phyloP scores from a whole-genome alignment of 1,140 invertebrate genomes.

The Penaeus vannamei region DNA sequence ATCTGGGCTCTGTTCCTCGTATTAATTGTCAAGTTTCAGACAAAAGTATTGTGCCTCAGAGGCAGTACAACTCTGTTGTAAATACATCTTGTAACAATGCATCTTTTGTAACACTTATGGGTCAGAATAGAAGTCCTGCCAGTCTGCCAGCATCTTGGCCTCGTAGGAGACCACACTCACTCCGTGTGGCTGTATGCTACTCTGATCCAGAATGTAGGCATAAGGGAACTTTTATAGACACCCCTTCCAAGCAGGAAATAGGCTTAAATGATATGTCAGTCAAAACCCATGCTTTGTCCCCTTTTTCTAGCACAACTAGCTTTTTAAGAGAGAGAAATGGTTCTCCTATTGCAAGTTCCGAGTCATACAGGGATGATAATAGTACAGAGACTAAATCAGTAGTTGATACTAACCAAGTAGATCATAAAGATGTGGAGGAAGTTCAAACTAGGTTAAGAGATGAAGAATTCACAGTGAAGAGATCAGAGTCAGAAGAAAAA shows the following conservation, averaged over 20 bases:
- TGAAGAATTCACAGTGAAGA: too few relatives aligned
- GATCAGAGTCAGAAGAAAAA: too few relatives aligned
- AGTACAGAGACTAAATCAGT: too few relatives aligned
- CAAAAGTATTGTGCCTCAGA: slow-evolving; percentile 44
- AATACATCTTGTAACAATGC: slow-evolving; percentile 46
- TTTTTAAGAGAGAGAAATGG: not conserved
- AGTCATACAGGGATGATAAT: too few relatives aligned
- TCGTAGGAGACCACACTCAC: slow-evolving; percentile 51
- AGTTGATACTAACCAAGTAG: too few relatives aligned
- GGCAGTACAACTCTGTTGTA: slow-evolving; percentile 12
- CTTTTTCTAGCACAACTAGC: not conserved
- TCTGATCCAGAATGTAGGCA: slow-evolving; percentile 51
- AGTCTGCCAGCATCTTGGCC: slow-evolving; percentile 54
- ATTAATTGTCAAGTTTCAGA: slow-evolving; percentile 42
- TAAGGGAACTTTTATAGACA: not conserved
- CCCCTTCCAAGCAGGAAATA: slow-evolving; percentile 40
- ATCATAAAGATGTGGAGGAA: too few relatives aligned
- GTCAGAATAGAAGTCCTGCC: slow-evolving; percentile 14
- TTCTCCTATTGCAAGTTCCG: too few relatives aligned
- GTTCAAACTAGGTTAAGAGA: too few relatives aligned
- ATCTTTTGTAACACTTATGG: slow-evolving; percentile 40
- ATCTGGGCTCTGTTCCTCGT: slow-evolving; percentile 48
- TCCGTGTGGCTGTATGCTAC: slow-evolving; percentile 59
- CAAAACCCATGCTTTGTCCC: not conserved
- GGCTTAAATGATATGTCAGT: slow-evolving; percentile 35